Evolutionary conservation across 2,888 invertebrate species (phyloP).

Genomic region (Endomychus coccineus): DNA sequence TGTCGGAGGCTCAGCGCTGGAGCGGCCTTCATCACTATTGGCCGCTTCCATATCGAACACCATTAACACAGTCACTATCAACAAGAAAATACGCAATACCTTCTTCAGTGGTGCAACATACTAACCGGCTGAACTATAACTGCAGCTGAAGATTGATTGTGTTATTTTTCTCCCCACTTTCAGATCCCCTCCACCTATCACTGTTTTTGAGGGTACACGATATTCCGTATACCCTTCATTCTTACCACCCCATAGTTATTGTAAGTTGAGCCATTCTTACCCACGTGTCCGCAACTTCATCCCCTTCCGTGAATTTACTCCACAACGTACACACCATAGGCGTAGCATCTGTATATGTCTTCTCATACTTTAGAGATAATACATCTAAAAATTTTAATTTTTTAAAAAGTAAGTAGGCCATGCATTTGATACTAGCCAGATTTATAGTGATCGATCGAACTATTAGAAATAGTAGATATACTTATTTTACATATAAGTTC

Average conservation of each 20-base stretch:
- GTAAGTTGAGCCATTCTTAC: constrained; percentile 10
- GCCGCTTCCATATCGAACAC: constrained; percentile 33
- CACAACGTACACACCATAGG: too few species aligned
- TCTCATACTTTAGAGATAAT: too few species aligned
- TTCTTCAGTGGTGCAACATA: constrained; percentile 31
- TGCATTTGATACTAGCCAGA: too few species aligned
- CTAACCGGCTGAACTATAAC: constrained; percentile 34
- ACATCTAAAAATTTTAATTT: too few species aligned
- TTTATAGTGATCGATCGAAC: too few species aligned
- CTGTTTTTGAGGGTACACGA: constrained; percentile 11
- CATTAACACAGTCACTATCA: constrained; percentile 23
- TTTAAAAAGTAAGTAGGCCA: too few species aligned
- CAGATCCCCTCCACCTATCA: constrained; percentile 12
- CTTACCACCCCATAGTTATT: constrained; percentile 10
- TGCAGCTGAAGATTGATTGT: constrained; percentile 38
- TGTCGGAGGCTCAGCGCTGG: constrained; percentile 26
- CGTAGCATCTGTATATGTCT: too few species aligned
- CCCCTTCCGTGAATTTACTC: too few species aligned
- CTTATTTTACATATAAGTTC: too few species aligned
- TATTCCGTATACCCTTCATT: constrained; percentile 14
- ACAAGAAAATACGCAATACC: constrained; percentile 10
- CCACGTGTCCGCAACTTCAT: too few species aligned
- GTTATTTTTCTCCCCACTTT: constrained; percentile 36
- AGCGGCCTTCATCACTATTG: constrained; percentile 27
- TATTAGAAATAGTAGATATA: too few species aligned